Conservation (phyloP, 2,113 vertebrate species). For the Trinectes maculatus region DNA sequence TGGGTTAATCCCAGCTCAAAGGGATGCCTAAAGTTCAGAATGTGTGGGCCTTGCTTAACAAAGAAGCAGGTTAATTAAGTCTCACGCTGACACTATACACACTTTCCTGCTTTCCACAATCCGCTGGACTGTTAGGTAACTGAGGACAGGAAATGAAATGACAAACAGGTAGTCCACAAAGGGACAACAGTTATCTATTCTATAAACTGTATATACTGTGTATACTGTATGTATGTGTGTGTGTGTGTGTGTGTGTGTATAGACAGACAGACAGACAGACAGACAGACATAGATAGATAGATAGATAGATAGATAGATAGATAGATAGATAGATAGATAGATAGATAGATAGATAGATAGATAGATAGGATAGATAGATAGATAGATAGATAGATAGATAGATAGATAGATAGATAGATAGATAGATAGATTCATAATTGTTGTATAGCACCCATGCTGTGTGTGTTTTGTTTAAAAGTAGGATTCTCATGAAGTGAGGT, state of each 20-base stretch:
- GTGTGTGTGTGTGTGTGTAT: too few species aligned
- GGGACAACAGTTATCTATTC: slow-evolving; percentile 34
- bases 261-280: too few species aligned
- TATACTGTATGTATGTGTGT: too few species aligned
- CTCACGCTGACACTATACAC: slow-evolving; percentile 59
- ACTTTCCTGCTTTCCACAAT: slow-evolving; percentile 45
- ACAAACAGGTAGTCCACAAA: slow-evolving; percentile 33
- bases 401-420: too few species aligned
- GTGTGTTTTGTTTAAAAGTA: slow-evolving; percentile 39
- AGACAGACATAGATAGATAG: too few species aligned
- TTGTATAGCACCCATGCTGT: slow-evolving; percentile 28
- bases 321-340: too few species aligned
- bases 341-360: too few species aligned
- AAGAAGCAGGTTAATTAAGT: slow-evolving; percentile 79
- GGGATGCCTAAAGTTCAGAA: slow-evolving; percentile 76
- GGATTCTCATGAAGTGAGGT: slow-evolving; percentile 65
- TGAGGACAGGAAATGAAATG: slow-evolving; percentile 42
- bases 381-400: too few species aligned
- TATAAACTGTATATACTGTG: too few species aligned
- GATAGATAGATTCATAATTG: too few species aligned
- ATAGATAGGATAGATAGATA: too few species aligned
- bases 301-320: too few species aligned
- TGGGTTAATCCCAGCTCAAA: slow-evolving; percentile 77
- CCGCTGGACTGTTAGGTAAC: slow-evolving; percentile 40
- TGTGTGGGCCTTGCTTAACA: slow-evolving; percentile 70